Conservation (phyloP, 2,113 vertebrate genomes). For the Ochotona curzoniae region DNA sequence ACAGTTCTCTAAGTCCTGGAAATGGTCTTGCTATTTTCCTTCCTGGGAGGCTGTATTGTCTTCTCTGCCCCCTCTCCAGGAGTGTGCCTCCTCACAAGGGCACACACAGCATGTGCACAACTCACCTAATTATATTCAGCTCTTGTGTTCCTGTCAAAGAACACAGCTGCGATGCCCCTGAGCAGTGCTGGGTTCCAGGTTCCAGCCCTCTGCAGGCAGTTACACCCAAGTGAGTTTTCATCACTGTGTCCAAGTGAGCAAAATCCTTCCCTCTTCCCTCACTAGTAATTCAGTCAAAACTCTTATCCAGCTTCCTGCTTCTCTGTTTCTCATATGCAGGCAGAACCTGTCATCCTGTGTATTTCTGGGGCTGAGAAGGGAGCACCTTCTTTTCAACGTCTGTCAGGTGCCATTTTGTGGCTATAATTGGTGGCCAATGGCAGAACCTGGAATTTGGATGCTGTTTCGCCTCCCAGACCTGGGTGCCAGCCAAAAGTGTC, state of each 20-base stretch:
- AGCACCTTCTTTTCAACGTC: neutral
- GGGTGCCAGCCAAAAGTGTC: neutral
- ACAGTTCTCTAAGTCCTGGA: neutral
- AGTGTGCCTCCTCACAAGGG: neutral
- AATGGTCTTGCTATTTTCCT: too few species aligned
- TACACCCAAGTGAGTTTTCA: neutral
- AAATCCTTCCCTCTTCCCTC: neutral
- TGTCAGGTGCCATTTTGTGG: neutral
- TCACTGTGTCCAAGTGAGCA: neutral
- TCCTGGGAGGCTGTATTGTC: too few species aligned
- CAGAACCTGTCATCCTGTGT: neutral
- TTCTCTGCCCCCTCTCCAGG: neutral
- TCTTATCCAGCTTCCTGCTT: neutral
- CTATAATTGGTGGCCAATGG: neutral
- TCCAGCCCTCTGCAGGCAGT: neutral
- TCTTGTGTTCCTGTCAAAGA: neutral
- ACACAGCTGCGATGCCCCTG: neutral
- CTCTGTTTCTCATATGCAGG: neutral
- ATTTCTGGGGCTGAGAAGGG: neutral
- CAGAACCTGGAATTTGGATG: neutral
- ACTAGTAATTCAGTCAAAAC: neutral
- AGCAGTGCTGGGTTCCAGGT: neutral
- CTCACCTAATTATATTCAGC: too few species aligned
- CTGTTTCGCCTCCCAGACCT: neutral
- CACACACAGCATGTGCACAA: accelerated